phyloP scores from a whole-genome alignment of 2,113 vertebrate genomes.

The Synodontis membranacea region DNA sequence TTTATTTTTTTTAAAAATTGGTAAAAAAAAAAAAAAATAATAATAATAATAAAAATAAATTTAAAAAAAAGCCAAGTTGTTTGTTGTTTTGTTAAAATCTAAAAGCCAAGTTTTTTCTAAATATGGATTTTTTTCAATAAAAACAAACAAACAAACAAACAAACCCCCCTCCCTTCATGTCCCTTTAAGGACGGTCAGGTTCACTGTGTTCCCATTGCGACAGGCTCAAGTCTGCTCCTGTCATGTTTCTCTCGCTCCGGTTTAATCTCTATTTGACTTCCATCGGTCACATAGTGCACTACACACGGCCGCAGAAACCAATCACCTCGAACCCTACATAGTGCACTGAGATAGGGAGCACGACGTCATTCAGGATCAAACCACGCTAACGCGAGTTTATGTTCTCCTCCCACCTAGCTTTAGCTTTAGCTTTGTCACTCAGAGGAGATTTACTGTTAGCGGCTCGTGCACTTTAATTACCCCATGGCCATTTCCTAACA shows the following conservation, averaged over 20 bases:
- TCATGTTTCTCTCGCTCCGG: neutral
- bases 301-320: neutral
- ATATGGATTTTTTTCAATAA: too few species aligned
- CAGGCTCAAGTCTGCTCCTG: neutral
- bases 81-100: too few species aligned
- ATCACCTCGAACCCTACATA: neutral
- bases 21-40: too few species aligned
- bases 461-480: neutral
- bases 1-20: too few species aligned
- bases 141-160: neutral
- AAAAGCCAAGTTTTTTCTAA: too few species aligned
- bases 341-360: neutral
- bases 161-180: neutral
- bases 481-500: neutral
- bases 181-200: constrained; percentile 1
- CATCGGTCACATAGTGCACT: neutral
- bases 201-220: neutral
- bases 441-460: neutral
- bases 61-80: too few species aligned
- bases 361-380: neutral
- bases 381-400: neutral
- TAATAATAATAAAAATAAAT: too few species aligned
- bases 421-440: neutral
- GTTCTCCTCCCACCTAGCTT: neutral
- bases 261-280: neutral